Conservation (phyloP, 2,888 invertebrate species). For the Idaea straminata region DNA sequence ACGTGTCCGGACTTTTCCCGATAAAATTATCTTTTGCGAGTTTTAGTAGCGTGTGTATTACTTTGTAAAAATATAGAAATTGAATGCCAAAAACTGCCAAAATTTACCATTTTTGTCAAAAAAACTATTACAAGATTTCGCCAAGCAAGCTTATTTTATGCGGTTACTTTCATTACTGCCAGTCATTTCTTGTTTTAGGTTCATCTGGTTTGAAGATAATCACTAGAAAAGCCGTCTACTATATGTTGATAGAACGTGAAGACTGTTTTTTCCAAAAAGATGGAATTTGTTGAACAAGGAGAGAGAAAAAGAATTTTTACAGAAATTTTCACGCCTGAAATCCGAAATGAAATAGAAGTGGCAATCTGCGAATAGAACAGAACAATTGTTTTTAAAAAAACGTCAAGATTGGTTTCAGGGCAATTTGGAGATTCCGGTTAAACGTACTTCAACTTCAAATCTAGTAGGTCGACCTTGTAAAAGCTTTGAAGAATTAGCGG, state of each 20-base stretch:
- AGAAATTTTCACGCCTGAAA: slow-evolving; percentile 4
- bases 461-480: slow-evolving; percentile 2
- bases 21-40: too few species aligned
- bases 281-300: not conserved
- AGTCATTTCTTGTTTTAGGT: slow-evolving; percentile 3
- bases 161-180: not conserved
- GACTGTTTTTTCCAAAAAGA: too few species aligned
- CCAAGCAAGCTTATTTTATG: slow-evolving; percentile 1
- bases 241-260: slow-evolving; percentile 1
- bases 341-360: slow-evolving; percentile 6
- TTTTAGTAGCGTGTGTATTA: too few species aligned
- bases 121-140: too few species aligned
- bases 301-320: not conserved
- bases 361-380: slow-evolving; percentile 3
- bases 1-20: too few species aligned
- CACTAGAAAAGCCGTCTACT: too few species aligned
- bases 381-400: slow-evolving; percentile 4
- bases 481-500: slow-evolving; percentile 3
- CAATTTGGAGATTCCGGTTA: slow-evolving; percentile 3
- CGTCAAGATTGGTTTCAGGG: slow-evolving; percentile 2
- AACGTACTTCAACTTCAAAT: not conserved
- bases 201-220: slow-evolving; percentile 1
- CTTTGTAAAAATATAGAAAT: too few species aligned
- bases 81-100: too few species aligned
- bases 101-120: too few species aligned